Conservation (phyloP, 2,113 vertebrate genomes). For the Canis aureus region DNA sequence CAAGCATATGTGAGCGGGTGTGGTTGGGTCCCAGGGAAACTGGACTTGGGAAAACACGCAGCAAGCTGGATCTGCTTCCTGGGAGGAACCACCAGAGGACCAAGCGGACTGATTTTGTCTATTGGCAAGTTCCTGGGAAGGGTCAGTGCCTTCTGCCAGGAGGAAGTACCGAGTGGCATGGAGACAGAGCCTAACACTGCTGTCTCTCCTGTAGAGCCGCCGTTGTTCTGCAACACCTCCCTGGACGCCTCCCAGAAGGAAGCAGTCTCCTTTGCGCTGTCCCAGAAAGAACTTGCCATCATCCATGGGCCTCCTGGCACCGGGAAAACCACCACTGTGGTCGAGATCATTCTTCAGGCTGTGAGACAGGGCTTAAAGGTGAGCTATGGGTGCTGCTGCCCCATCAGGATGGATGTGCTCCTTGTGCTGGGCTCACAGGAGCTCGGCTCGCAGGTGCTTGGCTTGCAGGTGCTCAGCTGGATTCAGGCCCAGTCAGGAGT, state of each 20-base stretch:
- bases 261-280: conserved; percentile 93
- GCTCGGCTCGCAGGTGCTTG: fast-evolving
- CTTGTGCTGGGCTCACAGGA: fast-evolving
- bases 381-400: background rate
- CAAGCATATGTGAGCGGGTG: fast-evolving
- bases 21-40: background rate
- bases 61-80: background rate
- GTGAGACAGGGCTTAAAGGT: conserved; percentile 95
- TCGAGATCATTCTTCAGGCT: conserved; percentile 95
- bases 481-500: no score
- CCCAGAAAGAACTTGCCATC: conserved; percentile 96
- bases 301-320: conserved; percentile 97
- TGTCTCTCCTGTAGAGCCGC: conserved; percentile 78
- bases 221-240: conserved; percentile 88
- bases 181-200: fast-evolving
- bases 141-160: fast-evolving
- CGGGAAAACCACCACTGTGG: conserved; percentile 97
- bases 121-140: background rate
- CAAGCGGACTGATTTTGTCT: background rate
- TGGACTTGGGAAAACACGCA: fast-evolving
- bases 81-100: background rate
- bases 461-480: fast-evolving
- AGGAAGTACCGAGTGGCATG: fast-evolving
- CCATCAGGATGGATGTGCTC: fast-evolving
- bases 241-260: conserved; percentile 95